These are phyloP conservation scores for Caloenas nicobarica DNA, from an alignment of 2,113 vertebrate species.

Conservation along the genomic window DNA sequence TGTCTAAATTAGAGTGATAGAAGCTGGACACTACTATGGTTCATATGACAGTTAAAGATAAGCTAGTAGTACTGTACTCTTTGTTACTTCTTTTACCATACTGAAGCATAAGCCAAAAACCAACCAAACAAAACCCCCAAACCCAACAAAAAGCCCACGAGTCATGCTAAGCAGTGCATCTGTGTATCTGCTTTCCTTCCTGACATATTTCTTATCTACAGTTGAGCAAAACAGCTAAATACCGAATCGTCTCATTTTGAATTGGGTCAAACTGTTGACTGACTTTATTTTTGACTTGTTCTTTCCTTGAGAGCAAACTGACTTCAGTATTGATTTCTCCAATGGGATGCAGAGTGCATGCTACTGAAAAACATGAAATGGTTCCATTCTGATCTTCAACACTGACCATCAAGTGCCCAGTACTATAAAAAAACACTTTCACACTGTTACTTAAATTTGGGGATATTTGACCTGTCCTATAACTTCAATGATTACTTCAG, in stretches of 20 bases:
- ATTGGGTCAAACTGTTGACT: neutral
- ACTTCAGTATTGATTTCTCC: neutral
- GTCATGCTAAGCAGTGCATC: neutral
- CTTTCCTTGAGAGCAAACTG: neutral
- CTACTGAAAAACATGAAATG: neutral
- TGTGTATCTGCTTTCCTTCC: neutral
- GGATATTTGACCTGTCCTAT: neutral
- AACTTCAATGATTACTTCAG: neutral
- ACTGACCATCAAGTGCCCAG: neutral
- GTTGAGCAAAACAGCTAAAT: neutral
- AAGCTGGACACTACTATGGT: neutral
- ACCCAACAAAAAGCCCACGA: neutral
- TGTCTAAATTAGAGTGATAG: neutral
- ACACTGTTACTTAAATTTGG: neutral
- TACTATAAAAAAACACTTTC: neutral
- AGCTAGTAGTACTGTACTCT: neutral
- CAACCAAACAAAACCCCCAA: neutral
- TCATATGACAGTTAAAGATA: neutral
- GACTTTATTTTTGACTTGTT: neutral
- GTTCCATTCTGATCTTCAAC: neutral
- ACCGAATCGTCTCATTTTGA: neutral
- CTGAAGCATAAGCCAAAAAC: neutral
- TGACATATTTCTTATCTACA: neutral
- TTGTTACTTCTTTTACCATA: neutral
- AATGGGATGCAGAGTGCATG: neutral